Base-by-base conservation (phyloP, 2,888 invertebrate species). In the Theristus sp. region DNA sequence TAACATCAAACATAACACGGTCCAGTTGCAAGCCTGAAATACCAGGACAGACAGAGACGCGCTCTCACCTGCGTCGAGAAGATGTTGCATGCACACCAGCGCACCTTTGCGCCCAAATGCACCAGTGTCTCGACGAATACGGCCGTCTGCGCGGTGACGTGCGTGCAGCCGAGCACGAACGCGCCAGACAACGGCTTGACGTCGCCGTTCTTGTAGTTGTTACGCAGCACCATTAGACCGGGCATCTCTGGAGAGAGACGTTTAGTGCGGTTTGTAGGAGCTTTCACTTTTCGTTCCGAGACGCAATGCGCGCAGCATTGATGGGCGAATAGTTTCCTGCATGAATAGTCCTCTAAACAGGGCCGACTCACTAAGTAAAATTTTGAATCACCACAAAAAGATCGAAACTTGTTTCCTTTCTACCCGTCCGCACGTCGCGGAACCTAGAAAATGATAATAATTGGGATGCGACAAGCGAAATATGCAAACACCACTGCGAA, bases 61-160 rank as follows among this genome's bases (percentile, higher is more conserved):
- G n/a, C n/a, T n/a, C n/a, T 28, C 75, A 84, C 84, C 81, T 85
- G 93, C 22, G 94, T 94, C 60, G 93, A 94, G 78, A 91, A 94
- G 70, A 94, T 94, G 76, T 94, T 94, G 76, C 94, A 94, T 1
- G 93, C 91, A 0, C 91, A 87, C 93, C 93, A 93, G 74, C 91
- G 84, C 1, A 94, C 85, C 46, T 61, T 67, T 2, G 91, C 91
- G 0, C 91, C 91, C 26, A 91, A 79, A 60, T 87, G 86, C 0
- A 84, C 83, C 49, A 91, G 78, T 0, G 91, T 90, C 75, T 91
- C 90, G 64, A 91, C 86, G 61, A 91, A 78, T 49, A 91, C 94
- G 3, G 94, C 96, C 0, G 93, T 94, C 78, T 96, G 96, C 53
- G 94, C 94, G 76, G 93, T 96, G 71, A 96, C 91, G 78, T 96